A percentile compares a stretch with the other conserved stretches of the same genome.
Conservation (phyloP, 2,113 vertebrate species). For the Psettodes erumei region DNA sequence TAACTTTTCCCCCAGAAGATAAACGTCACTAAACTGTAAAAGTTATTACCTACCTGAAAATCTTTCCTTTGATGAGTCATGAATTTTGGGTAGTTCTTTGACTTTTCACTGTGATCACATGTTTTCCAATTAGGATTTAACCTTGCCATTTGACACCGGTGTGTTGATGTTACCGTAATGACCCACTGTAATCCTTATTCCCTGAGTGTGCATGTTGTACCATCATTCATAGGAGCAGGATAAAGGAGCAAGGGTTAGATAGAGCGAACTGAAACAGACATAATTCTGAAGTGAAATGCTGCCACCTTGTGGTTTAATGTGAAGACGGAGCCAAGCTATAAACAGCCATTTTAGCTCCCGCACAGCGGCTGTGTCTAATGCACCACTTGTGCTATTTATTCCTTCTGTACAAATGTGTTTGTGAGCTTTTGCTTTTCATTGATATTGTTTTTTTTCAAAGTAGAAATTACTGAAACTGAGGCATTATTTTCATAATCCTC, state of each 20-base stretch:
- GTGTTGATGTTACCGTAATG: constrained; percentile 15
- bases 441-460: neutral
- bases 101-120: neutral
- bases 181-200: constrained; percentile 24
- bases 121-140: constrained; percentile 34
- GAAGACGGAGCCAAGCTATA: neutral
- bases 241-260: neutral
- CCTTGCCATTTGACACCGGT: neutral
- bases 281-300: constrained; percentile 2
- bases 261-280: neutral
- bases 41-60: neutral
- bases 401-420: neutral
- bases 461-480: neutral
- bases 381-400: neutral
- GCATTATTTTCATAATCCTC: constrained; percentile 14
- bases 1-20: neutral
- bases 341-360: constrained; percentile 12
- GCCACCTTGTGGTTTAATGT: constrained; percentile 61
- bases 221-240: neutral
- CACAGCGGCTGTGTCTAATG: neutral
- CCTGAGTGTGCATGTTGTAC: constrained; percentile 7
- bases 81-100: neutral
- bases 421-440: neutral
- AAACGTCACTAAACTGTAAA: neutral
- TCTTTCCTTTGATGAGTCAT: constrained; percentile 15